Evolutionary conservation across 2,113 vertebrate species (phyloP).

Genomic region (Oostethus manadensis): DNA sequence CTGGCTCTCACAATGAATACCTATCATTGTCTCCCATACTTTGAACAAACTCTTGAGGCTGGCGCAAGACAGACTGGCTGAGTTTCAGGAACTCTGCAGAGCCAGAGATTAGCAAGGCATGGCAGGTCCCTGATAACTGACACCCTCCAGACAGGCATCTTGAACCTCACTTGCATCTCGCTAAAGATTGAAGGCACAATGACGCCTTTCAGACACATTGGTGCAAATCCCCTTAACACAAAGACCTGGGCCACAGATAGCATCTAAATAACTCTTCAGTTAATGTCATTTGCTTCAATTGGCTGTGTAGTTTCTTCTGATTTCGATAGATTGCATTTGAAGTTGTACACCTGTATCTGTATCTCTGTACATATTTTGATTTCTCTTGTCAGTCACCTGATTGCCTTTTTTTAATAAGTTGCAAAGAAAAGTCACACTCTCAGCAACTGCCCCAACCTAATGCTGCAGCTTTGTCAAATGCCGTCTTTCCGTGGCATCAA

Average conservation of each 20-base stretch:
- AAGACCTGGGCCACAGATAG: conserved; percentile 62
- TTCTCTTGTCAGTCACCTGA: conserved; percentile 42
- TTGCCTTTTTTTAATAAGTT: conserved; percentile 43
- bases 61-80: conserved; percentile 55
- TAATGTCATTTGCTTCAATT: conserved; percentile 68
- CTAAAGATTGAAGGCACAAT: conserved; percentile 65
- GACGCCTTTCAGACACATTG: conserved; percentile 64
- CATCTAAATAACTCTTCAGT: conserved; percentile 71
- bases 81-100: conserved; percentile 66
- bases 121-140: conserved; percentile 72
- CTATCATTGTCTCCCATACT: conserved; percentile 60
- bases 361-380: conserved; percentile 67
- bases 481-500: conserved; percentile 47
- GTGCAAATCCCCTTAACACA: conserved; percentile 68
- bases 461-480: conserved; percentile 51
- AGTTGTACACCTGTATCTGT: conserved; percentile 35
- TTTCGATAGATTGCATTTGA: conserved; percentile 40
- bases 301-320: conserved; percentile 55
- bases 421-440: conserved; percentile 28
- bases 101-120: conserved; percentile 72
- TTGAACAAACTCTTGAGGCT: conserved; percentile 59
- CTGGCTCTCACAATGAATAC: conserved; percentile 62
- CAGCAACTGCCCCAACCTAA: conserved; percentile 32
- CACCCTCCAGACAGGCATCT: conserved; percentile 67
- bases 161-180: conserved; percentile 57